A percentile compares a stretch with the other conserved stretches of the same genome.
phyloP scores from a whole-genome alignment of 2,797 vertebrate genomes.

The Channallabes apus region DNA sequence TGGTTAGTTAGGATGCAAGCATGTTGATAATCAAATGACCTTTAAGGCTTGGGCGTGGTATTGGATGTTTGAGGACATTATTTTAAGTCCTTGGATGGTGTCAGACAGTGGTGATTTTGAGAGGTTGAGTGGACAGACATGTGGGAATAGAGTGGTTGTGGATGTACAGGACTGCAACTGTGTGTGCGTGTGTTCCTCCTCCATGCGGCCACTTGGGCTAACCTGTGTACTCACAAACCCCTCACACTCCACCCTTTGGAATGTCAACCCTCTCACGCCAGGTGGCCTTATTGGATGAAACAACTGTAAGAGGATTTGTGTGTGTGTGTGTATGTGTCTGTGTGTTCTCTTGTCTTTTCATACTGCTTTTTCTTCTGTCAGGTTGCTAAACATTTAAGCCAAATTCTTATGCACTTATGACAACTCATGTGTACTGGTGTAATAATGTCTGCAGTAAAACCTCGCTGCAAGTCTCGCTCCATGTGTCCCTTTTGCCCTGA shows the following conservation, averaged over 20 bases:
- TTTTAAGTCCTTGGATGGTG: slow-evolving; percentile 15
- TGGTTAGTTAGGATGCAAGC: slow-evolving; percentile 57
- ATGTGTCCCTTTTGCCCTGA: neutral
- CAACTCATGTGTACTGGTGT: neutral
- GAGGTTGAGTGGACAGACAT: neutral
- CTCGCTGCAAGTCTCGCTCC: neutral
- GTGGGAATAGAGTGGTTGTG: neutral
- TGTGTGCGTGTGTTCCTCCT: neutral
- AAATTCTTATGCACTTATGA: neutral
- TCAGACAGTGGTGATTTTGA: neutral
- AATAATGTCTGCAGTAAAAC: neutral
- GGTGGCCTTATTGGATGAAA: slow-evolving; percentile 35
- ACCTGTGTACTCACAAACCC: slow-evolving; percentile 20
- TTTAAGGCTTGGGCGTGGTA: slow-evolving; percentile 11
- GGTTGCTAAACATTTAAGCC: neutral
- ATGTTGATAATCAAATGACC: slow-evolving; percentile 52
- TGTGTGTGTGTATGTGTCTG: neutral
- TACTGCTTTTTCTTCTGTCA: neutral
- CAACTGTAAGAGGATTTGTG: slow-evolving; percentile 17
- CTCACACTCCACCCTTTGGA: slow-evolving; percentile 33
- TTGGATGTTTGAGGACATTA: slow-evolving; percentile 11
- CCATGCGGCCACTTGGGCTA: neutral
- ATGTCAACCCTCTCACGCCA: slow-evolving; percentile 33
- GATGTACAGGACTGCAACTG: neutral
- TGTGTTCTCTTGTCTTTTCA: neutral